Evolutionary conservation across 2,888 invertebrate species (phyloP).

Genomic region (Cephus pulcher): DNA sequence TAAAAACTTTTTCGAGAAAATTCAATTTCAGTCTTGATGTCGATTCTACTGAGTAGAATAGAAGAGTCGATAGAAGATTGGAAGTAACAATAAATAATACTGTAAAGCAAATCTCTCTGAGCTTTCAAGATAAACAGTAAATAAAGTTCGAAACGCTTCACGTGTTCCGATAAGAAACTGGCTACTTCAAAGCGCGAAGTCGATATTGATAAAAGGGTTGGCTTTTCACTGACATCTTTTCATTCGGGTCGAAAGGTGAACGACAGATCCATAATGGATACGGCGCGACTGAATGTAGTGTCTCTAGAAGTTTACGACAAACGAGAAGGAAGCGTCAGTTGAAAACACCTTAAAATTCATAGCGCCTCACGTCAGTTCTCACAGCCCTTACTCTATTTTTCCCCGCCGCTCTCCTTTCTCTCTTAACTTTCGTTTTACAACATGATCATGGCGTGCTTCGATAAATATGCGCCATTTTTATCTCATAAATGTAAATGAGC

Average conservation of each 20-base stretch:
- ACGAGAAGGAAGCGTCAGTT: neutral
- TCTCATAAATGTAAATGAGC: constrained; percentile 41
- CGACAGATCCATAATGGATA: neutral
- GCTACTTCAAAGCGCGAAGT: neutral
- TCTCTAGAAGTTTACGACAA: neutral
- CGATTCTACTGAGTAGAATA: neutral
- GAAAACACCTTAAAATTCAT: constrained; percentile 11
- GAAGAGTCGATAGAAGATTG: neutral
- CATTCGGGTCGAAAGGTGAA: neutral
- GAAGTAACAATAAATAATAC: neutral
- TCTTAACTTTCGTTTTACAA: constrained; percentile 17
- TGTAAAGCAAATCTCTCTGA: neutral
- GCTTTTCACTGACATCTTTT: neutral
- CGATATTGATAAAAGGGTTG: neutral
- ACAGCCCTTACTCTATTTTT: constrained; percentile 6
- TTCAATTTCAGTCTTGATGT: neutral
- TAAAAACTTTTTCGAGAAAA: neutral
- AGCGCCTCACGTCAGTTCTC: neutral
- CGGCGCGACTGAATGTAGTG: neutral
- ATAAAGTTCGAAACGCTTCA: neutral
- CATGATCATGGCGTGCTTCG: constrained; percentile 22
- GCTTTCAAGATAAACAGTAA: neutral
- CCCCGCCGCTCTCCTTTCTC: neutral
- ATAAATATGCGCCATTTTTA: constrained; percentile 35
- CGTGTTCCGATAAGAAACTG: neutral